Percentiles rank a stretch among this genome's conserved stretches.
phyloP scores from a whole-genome alignment of 2,113 vertebrate species.

The Ginglymostoma cirratum region DNA sequence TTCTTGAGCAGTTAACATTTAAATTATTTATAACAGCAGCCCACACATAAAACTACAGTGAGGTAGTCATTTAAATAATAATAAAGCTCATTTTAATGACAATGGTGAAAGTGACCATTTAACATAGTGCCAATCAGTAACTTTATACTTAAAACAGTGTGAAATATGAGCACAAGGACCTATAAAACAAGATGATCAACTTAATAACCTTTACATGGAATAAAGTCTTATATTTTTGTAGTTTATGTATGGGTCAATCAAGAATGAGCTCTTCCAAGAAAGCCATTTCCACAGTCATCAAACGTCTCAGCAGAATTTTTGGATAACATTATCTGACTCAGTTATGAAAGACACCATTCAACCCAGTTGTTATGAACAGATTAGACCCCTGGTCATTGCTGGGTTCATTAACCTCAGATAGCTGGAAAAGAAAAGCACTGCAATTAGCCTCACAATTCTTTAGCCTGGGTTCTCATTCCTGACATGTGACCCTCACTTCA shows the following conservation, averaged over 20 bases:
- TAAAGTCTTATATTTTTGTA: not conserved
- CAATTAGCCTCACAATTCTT: not conserved
- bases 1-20: constrained; percentile 21
- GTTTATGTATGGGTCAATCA: not conserved
- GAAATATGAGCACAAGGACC: not conserved
- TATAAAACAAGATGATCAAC: not conserved
- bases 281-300: not conserved
- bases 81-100: constrained; percentile 20
- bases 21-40: constrained; percentile 12
- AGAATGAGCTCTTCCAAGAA: not conserved
- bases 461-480: not conserved
- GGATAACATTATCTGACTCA: not conserved
- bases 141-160: constrained; percentile 23
- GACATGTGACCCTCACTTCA: not conserved
- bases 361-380: not conserved
- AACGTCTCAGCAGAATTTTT: not conserved
- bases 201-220: not conserved
- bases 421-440: not conserved
- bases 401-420: not conserved
- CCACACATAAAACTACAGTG: constrained; percentile 10
- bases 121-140: not conserved
- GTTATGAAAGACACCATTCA: not conserved
- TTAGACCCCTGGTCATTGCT: not conserved
- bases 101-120: constrained; percentile 20
- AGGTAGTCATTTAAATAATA: constrained; percentile 25